Evolutionary conservation across 2,113 vertebrate species (phyloP).

Genomic region (Megaceryle maxima): DNA sequence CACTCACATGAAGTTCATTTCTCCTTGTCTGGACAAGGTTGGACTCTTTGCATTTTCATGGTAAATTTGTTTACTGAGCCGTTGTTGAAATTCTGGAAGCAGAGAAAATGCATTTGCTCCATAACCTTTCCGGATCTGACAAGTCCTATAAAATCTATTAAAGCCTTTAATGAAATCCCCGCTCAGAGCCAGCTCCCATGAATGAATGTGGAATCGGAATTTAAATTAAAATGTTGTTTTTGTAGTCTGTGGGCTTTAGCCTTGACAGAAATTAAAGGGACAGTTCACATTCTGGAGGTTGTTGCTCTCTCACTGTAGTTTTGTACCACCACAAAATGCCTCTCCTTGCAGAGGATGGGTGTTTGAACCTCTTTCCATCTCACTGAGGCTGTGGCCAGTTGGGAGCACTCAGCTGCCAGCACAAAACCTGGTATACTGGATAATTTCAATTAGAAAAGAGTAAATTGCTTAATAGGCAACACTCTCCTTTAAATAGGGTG

Average conservation of each 20-base stretch:
- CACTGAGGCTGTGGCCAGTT: not conserved
- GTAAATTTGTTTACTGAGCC: slow-evolving; percentile 69
- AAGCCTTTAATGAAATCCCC: slow-evolving; percentile 78
- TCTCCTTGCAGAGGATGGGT: not conserved
- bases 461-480: slow-evolving; percentile 18
- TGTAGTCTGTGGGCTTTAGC: slow-evolving; percentile 48
- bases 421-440: not conserved
- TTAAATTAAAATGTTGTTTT: slow-evolving; percentile 78
- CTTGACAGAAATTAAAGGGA: slow-evolving; percentile 63
- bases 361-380: not conserved
- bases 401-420: not conserved
- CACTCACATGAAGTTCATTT: slow-evolving; percentile 41
- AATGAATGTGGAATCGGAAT: slow-evolving; percentile 73
- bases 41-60: slow-evolving; percentile 62
- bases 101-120: slow-evolving; percentile 77
- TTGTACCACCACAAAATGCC: fast-evolving
- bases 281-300: not conserved
- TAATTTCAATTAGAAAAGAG: slow-evolving; percentile 33
- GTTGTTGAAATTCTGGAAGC: slow-evolving; percentile 72
- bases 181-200: slow-evolving; percentile 65
- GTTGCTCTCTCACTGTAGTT: not conserved
- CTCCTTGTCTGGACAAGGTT: slow-evolving; percentile 41
- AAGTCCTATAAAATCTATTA: slow-evolving; percentile 78
- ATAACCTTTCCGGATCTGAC: slow-evolving; percentile 74
- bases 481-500: not conserved